Conservation (phyloP, 2,888 invertebrate species). For the Plagiodera versicolora region DNA sequence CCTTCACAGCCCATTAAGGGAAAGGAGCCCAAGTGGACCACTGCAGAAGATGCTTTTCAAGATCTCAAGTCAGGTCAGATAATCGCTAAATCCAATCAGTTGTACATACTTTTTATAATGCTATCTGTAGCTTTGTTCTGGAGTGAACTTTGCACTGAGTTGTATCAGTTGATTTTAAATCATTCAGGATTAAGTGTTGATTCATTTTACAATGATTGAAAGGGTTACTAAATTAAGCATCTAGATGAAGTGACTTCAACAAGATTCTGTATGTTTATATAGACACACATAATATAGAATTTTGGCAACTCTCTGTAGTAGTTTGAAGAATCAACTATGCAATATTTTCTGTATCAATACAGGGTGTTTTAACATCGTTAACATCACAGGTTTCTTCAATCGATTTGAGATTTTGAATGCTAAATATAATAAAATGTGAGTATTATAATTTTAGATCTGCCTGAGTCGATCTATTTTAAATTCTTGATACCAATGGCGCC, state of each 20-base stretch:
- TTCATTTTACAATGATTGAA: too few species aligned
- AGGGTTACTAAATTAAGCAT: too few species aligned
- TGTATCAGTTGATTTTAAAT: background rate
- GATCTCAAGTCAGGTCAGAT: slow-evolving; percentile 78
- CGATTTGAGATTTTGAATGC: too few species aligned
- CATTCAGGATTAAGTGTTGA: background rate
- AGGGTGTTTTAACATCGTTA: too few species aligned
- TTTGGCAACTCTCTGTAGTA: too few species aligned
- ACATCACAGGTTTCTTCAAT: too few species aligned
- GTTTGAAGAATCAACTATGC: too few species aligned
- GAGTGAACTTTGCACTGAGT: background rate
- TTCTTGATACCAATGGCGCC: background rate
- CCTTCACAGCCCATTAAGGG: slow-evolving; percentile 77
- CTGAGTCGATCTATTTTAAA: background rate
- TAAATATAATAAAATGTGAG: background rate
- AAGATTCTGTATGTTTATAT: too few species aligned
- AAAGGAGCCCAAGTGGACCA: slow-evolving; percentile 70
- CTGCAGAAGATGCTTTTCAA: slow-evolving; percentile 77
- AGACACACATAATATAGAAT: too few species aligned
- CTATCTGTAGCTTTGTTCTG: background rate
- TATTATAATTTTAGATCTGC: background rate
- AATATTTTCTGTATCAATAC: too few species aligned
- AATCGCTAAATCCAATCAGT: background rate
- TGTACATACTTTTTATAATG: background rate
- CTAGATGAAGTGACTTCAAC: too few species aligned